Evolutionary conservation across 2,888 invertebrate genomes (phyloP).

Genomic region (Congeria kusceri): DNA sequence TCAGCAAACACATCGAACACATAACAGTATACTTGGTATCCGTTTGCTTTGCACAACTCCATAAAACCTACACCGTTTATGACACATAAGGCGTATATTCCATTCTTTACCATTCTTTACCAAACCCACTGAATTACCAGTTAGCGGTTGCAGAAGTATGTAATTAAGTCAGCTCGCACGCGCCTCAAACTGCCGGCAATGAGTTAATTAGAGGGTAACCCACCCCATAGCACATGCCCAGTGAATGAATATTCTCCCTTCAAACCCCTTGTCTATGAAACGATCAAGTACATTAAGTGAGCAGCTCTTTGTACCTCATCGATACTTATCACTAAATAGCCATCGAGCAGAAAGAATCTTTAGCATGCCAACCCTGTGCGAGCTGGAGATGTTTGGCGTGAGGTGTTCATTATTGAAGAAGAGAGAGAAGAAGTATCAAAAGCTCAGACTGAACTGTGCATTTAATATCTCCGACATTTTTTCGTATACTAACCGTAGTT

Average conservation of each 20-base stretch:
- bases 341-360: no score
- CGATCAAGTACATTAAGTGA: conserved; percentile 33
- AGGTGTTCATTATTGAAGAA: no score
- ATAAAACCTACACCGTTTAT: neutral
- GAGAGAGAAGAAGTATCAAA: no score
- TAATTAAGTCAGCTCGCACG: conserved; percentile 59
- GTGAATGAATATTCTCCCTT: neutral
- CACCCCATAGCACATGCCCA: neutral
- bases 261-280: conserved; percentile 15
- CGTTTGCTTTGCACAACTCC: conserved; percentile 4
- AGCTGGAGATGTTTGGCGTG: no score
- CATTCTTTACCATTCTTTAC: conserved; percentile 11
- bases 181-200: conserved; percentile 44
- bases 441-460: no score
- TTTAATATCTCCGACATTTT: no score
- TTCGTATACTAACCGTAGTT: no score
- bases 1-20: neutral
- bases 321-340: neutral
- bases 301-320: neutral
- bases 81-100: conserved; percentile 10
- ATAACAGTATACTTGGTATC: neutral
- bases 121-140: conserved; percentile 19
- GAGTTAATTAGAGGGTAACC: conserved; percentile 56
- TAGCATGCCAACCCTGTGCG: no score
- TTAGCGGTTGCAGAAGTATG: conserved; percentile 8